Conservation (phyloP, 2,113 vertebrate species). For the Pholis gunnellus region DNA sequence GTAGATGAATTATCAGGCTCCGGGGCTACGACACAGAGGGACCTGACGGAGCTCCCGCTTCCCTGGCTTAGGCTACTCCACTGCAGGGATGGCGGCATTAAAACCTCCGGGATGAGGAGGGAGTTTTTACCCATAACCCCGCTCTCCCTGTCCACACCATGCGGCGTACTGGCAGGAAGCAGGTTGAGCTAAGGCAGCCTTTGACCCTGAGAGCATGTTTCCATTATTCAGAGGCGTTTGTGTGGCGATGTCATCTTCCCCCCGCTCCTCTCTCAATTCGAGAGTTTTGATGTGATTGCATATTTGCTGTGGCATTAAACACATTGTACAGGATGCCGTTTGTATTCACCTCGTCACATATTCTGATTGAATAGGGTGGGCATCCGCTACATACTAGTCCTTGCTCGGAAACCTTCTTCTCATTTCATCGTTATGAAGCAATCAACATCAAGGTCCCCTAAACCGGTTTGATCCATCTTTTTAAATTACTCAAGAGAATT, state of each 20-base stretch:
- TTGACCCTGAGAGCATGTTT: slow-evolving; percentile 61
- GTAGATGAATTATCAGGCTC: slow-evolving; percentile 57
- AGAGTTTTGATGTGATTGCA: slow-evolving; percentile 24
- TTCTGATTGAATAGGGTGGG: slow-evolving; percentile 14
- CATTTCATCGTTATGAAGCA: slow-evolving; percentile 21
- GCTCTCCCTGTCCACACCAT: neutral
- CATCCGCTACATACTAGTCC: neutral
- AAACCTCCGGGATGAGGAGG: slow-evolving; percentile 49
- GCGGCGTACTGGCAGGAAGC: slow-evolving; percentile 43
- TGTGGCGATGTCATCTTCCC: slow-evolving; percentile 45
- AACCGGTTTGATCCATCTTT: slow-evolving; percentile 19
- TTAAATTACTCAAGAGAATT: slow-evolving; percentile 15
- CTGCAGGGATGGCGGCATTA: slow-evolving; percentile 35
- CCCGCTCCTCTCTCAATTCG: neutral
- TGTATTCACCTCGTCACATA: slow-evolving; percentile 8
- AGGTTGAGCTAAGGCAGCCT: slow-evolving; percentile 45
- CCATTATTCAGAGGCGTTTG: slow-evolving; percentile 63
- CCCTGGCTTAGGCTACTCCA: slow-evolving; percentile 11
- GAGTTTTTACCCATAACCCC: neutral
- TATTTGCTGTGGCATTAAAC: slow-evolving; percentile 7
- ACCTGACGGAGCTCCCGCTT: slow-evolving; percentile 50
- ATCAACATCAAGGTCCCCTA: slow-evolving; percentile 16
- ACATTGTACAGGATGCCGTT: neutral
- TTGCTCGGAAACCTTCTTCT: slow-evolving; percentile 13
- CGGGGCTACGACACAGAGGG: slow-evolving; percentile 21